These are phyloP conservation scores for Caranx melampygus DNA, from an alignment of 2,113 vertebrate genomes.

Conservation along the genomic window DNA sequence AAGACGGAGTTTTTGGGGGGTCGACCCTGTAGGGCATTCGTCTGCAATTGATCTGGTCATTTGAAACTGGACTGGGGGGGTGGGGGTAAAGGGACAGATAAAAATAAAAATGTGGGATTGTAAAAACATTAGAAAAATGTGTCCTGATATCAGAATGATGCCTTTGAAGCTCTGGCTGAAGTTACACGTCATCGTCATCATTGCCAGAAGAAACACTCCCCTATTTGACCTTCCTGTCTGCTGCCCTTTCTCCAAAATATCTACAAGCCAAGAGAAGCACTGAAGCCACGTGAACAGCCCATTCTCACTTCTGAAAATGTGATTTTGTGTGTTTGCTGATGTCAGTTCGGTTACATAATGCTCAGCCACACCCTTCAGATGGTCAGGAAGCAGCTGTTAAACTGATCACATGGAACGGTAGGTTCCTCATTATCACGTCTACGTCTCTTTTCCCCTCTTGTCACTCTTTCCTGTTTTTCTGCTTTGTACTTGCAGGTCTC, in stretches of 20 bases:
- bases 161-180: conserved; percentile 11
- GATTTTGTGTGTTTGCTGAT: conserved; percentile 24
- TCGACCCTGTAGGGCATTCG: conserved; percentile 27
- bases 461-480: conserved; percentile 67
- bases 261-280: conserved; percentile 14
- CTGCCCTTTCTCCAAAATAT: conserved; percentile 9
- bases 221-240: conserved; percentile 9
- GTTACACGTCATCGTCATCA: background rate
- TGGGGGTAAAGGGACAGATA: background rate
- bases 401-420: conserved; percentile 30
- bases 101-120: background rate
- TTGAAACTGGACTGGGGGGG: conserved; percentile 8
- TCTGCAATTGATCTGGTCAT: conserved; percentile 18
- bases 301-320: conserved; percentile 6
- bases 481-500: conserved; percentile 18
- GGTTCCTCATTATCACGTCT: conserved; percentile 26
- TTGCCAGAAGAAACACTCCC: background rate
- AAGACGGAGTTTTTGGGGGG: conserved; percentile 11
- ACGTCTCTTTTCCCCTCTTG: conserved; percentile 49
- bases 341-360: conserved; percentile 44
- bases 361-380: conserved; percentile 48
- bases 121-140: conserved; percentile 7
- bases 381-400: conserved; percentile 64
- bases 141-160: conserved; percentile 15
- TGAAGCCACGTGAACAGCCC: background rate